Percentiles rank a stretch among this genome's conserved stretches.
Conservation (phyloP, 2,113 vertebrate genomes). For the Diphyllodes magnificus region DNA sequence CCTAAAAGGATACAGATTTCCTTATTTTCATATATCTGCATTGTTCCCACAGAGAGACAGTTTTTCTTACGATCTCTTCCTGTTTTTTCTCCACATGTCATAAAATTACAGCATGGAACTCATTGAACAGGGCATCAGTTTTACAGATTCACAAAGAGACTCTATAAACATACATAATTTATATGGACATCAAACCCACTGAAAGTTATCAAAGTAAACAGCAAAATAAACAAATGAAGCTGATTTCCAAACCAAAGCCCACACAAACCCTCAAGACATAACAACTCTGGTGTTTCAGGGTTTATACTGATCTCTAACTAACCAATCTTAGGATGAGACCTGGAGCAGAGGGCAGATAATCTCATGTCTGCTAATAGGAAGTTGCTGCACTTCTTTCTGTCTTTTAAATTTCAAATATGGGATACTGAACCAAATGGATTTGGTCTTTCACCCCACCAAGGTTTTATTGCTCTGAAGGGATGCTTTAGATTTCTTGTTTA, state of each 20-base stretch:
- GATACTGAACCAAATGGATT: background rate
- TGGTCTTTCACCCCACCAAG: background rate
- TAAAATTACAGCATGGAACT: background rate
- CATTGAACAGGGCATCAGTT: background rate
- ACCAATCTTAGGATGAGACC: background rate
- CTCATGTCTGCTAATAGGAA: background rate
- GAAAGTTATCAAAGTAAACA: background rate
- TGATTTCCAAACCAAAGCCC: background rate
- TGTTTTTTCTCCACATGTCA: background rate
- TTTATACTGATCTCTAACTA: conserved; percentile 19
- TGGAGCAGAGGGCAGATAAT: conserved; percentile 2
- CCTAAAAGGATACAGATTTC: background rate
- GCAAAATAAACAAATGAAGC: background rate
- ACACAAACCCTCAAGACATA: background rate
- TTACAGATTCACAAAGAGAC: background rate
- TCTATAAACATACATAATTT: background rate
- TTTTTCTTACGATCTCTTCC: background rate
- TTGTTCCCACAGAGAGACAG: background rate
- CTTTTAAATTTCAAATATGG: background rate
- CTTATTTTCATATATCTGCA: background rate
- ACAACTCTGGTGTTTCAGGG: background rate
- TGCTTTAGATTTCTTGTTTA: background rate
- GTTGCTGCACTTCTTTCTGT: background rate
- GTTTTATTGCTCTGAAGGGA: background rate
- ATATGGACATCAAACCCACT: background rate